Evolutionary conservation across 2,888 invertebrate genomes (phyloP), one percentile per base, ranked within the genome.

Genomic region (Perithous albicinctus): DNA sequence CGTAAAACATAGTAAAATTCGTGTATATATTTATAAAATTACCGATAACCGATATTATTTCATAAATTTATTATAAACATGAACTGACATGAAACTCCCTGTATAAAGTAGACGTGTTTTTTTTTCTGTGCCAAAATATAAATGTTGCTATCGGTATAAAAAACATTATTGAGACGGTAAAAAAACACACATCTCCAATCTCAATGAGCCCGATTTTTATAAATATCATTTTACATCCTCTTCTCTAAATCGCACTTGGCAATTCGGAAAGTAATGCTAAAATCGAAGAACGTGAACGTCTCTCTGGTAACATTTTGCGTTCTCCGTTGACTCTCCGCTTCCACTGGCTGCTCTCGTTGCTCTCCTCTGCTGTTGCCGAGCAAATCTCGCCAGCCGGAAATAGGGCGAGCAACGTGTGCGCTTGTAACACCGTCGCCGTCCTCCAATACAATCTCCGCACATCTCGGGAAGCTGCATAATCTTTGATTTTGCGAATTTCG

Each of bases 311-410:
- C 8, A 67, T 51, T 32, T 18, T n/a, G 12, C n/a, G 29, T n/a
- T 56, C 26, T 56, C n/a, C 26, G 56, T 0, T 56, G 26, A 56
- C 66, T n/a, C 3, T n/a, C 3, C 35, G 64, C 10, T 41, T 7
- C 35, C 15, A 20, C 69, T 32, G 51, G 20, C 29, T 12, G 15
- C 32, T 54, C 38, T 66, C 46, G 66, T 67, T 46, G 12, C 75
- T 18, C 38, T 35, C 61, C 61, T 70, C 80, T 80, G 38, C 86
- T 87, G 88, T 89, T 87, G 88, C 87, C 83, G 88, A 86, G 88
- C 84, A 86, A 80, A 84, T 82, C 83, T 85, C 85, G 81, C 82
- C 82, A 83, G 84, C 87, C 88, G 87, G 88, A 88, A 88, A 88
- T 88, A 87, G 80, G 83, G 83, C 75, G 77, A 78, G 77, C 59